Base-by-base conservation (phyloP, 2,797 vertebrate species). In the Nannoperca obscura region DNA sequence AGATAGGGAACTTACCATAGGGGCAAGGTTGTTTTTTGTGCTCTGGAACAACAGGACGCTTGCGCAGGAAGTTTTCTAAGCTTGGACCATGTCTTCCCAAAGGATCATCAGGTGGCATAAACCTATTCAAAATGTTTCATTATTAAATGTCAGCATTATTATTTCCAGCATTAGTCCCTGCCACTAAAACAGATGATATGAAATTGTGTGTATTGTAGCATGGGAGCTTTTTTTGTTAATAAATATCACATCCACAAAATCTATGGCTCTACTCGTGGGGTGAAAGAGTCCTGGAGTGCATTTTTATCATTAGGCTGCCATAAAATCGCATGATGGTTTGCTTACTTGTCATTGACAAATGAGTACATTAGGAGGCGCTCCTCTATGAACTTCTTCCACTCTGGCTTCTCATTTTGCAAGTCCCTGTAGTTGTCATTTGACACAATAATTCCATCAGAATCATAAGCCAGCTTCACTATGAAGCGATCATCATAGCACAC, bases 311-410 rank as follows among this genome's bases (percentile, higher is more conserved):
- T 40, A 69, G 19, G 9, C 70, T 53, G 93, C 82, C 91, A 94
- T n/a, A 81, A 88, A 71, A 87, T 83, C 38, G 14, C 49, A 49
- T 70, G 27, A 22, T 27, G 61, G 57, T 63, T 40, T 88, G 38
- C 98, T 59, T 96, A 99, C 98, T 99, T 99, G 95, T 99, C 98
- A 89, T 99, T 99, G 92, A 99, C 98, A 94, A 99, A 99, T 70
- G 98, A 99, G 94, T 99, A 99, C 98, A 99, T 99, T 22, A 99
- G 95, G 78, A 99, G 97, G 30, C 98, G 95, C 87, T 99, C 98
- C 82, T 99, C 98, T 71, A 99, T 99, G 91, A 99, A 99, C 92
- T 99, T 99, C 94, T 99, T 99, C 98, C 98, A 99, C 81, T 99
- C 98, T 11, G 98, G 97, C 85, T 99, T 99, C 91, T 99, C 98